Evolutionary conservation across 2,113 vertebrate species (phyloP).

Genomic region (Corvus hawaiiensis): DNA sequence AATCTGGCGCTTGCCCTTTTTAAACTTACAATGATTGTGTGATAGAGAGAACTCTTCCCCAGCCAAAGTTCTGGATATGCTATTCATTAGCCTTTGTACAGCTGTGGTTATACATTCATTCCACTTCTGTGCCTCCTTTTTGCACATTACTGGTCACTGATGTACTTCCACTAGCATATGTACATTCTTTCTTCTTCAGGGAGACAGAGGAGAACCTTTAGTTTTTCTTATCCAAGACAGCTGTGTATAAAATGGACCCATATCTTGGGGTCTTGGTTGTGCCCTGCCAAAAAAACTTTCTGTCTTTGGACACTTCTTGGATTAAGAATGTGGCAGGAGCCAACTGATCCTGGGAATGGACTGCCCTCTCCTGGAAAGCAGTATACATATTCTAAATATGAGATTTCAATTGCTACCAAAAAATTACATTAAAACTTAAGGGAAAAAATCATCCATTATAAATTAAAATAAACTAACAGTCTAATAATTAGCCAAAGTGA

Average conservation of each 20-base stretch:
- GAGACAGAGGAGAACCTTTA: slow-evolving; percentile 79
- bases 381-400: fast-evolving
- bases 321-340: slow-evolving; percentile 54
- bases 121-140: not conserved
- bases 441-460: not conserved
- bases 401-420: not conserved
- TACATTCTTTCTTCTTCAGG: slow-evolving; percentile 41
- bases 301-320: slow-evolving; percentile 77
- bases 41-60: not conserved
- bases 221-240: slow-evolving; percentile 73
- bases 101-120: not conserved
- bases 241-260: slow-evolving; percentile 78
- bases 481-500: not conserved
- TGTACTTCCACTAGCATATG: not conserved
- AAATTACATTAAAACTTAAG: not conserved
- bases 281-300: slow-evolving; percentile 79
- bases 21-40: not conserved
- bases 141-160: not conserved
- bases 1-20: not conserved
- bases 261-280: slow-evolving; percentile 80
- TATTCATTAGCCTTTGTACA: not conserved
- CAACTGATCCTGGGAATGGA: not conserved
- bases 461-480: not conserved
- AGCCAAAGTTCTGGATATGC: not conserved
- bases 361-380: not conserved